Evolutionary conservation across 2,888 invertebrate species (phyloP), one percentile per base, ranked within the genome.

Genomic region (Endomychus coccineus): DNA sequence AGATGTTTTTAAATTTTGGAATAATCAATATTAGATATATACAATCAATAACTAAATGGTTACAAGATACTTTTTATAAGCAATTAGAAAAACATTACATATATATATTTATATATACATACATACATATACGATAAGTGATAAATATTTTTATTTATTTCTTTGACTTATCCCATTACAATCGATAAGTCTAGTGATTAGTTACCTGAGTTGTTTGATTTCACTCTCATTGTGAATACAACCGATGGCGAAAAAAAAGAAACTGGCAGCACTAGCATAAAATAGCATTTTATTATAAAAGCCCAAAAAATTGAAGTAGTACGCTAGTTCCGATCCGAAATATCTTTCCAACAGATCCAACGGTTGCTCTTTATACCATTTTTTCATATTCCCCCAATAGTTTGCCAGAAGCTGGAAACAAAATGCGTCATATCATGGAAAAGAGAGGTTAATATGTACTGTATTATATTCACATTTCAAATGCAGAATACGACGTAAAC

Each of bases 281-380:
- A 70, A 56, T 27, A 75, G 52, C 63, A 70, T 69, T 34, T 59
- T 62, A 3, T 69, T 71, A 50, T 73, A 75, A 51, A 70, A 73
- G 10, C 70, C 73, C 14, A 71, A 53, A 68, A 73, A 76, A 6
- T 72, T 71, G 50, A 75, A 75, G 49, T 74, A 75, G 35, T 75
- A 63, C 0, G 67, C 71, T 17, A 72, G 62, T 58, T 75, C 71
- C 19, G 72, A 68, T 4, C 75, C 75, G 50, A 69, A 73, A 53
- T 75, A 75, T 44, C 69, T 65, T 41, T 73, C 64, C 16, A 80
- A 68, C 23, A 75, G 58, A 53, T 74, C 71, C 6, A 78, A 51
- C 0, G 80, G 79, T 54, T 80, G 79, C 27, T 68, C 66, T 56
- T 74, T 77, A 54, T 71, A 71, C 63, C 71, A 70, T 36, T 65